phyloP scores from a whole-genome alignment of 2,797 vertebrate genomes.

The Tangara arthus region DNA sequence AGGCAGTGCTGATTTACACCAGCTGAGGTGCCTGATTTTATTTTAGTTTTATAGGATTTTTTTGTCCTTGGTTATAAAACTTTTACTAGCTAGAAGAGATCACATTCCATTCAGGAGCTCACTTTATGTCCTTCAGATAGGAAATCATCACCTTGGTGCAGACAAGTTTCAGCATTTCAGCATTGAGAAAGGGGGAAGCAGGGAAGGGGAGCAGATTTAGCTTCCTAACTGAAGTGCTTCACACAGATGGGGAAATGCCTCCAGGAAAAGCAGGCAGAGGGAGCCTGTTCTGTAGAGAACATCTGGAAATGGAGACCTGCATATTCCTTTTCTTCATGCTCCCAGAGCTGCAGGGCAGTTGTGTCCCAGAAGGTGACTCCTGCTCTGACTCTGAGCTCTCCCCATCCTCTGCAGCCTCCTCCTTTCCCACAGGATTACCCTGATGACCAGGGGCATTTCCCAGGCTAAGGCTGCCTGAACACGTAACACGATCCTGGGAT shows the following conservation, averaged over 20 bases:
- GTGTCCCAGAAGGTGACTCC: not conserved
- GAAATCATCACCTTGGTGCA: slow-evolving; percentile 39
- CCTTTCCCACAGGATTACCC: slow-evolving; percentile 18
- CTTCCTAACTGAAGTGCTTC: not conserved
- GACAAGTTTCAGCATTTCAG: slow-evolving; percentile 16
- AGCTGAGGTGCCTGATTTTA: slow-evolving; percentile 38
- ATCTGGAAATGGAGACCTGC: slow-evolving; percentile 30
- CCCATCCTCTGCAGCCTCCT: not conserved
- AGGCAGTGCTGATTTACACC: slow-evolving; percentile 44
- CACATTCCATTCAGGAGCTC: slow-evolving; percentile 19
- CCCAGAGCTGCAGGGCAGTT: not conserved
- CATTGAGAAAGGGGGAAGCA: not conserved
- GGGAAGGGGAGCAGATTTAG: not conserved
- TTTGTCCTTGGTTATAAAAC: slow-evolving; percentile 47
- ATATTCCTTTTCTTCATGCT: not conserved
- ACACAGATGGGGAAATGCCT: not conserved
- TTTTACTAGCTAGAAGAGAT: slow-evolving; percentile 52
- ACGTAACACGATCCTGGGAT: not conserved
- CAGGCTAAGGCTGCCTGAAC: not conserved
- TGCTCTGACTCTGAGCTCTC: not conserved
- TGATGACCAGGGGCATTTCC: not conserved
- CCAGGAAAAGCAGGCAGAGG: not conserved
- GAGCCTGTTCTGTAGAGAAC: not conserved
- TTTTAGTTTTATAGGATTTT: slow-evolving; percentile 6
- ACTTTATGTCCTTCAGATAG: slow-evolving; percentile 23